Evolutionary conservation across 2,113 vertebrate species (phyloP).

Genomic region (Eublepharis macularius): DNA sequence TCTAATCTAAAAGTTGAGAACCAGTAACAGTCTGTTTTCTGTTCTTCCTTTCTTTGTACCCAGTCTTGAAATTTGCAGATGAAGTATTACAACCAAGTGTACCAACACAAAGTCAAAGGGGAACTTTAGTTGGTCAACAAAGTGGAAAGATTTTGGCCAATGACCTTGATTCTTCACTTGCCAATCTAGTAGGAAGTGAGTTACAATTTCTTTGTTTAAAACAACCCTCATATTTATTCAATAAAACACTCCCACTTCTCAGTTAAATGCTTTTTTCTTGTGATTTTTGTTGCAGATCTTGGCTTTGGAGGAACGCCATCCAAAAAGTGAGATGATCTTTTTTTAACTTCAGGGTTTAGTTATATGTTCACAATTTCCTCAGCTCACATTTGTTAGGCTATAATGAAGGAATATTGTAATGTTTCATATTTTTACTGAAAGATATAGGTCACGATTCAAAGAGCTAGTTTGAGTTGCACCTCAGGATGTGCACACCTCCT

Average conservation of each 20-base stretch:
- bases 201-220: background rate
- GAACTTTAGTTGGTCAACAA: slow-evolving; percentile 70
- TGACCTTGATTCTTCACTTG: slow-evolving; percentile 86
- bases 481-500: too few relatives aligned
- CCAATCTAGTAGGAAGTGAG: slow-evolving; percentile 89
- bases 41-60: slow-evolving; percentile 21
- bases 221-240: slow-evolving; percentile 3
- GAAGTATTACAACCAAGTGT: slow-evolving; percentile 84
- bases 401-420: background rate
- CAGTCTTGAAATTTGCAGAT: slow-evolving; percentile 81
- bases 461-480: too few relatives aligned
- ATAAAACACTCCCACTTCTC: slow-evolving; percentile 26
- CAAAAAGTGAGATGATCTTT: slow-evolving; percentile 85
- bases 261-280: slow-evolving; percentile 17
- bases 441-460: background rate
- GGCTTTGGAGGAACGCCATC: slow-evolving; percentile 85
- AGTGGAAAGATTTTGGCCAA: slow-evolving; percentile 81
- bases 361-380: background rate
- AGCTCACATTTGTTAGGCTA: background rate
- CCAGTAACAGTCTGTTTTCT: slow-evolving; percentile 20
- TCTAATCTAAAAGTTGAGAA: background rate
- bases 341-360: background rate
- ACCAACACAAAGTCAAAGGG: slow-evolving; percentile 77
- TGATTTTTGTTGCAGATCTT: slow-evolving; percentile 76
- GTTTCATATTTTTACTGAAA: background rate